A percentile compares a stretch with the other conserved stretches of the same genome.
Evolutionary conservation across 1,140 invertebrate species (phyloP).

Genomic region (Trichonephila clavata): DNA sequence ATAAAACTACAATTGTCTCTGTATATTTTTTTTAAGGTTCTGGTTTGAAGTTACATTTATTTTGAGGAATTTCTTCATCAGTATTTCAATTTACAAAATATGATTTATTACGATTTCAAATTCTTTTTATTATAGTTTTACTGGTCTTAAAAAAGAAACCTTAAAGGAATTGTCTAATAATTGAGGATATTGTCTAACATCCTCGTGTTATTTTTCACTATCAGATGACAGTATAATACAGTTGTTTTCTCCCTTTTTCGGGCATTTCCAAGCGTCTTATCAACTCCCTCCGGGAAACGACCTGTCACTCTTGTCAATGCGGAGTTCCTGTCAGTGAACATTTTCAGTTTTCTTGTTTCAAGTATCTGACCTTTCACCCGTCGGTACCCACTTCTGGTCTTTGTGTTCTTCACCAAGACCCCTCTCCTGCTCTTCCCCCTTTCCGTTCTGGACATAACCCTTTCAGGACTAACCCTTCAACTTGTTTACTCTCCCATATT

Average conservation of each 20-base stretch:
- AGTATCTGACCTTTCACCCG: background rate
- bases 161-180: too few species aligned
- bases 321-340: background rate
- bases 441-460: background rate
- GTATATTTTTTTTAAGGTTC: too few species aligned
- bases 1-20: too few species aligned
- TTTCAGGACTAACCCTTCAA: background rate
- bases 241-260: background rate
- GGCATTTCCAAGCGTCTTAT: background rate
- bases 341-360: background rate
- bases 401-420: background rate
- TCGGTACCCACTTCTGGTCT: background rate
- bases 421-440: background rate
- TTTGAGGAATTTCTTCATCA: too few species aligned
- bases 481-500: background rate
- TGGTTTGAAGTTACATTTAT: too few species aligned
- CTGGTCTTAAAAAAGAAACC: too few species aligned
- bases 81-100: too few species aligned
- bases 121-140: too few species aligned
- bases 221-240: background rate
- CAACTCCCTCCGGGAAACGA: background rate
- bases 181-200: too few species aligned
- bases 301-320: slow-evolving; percentile 16
- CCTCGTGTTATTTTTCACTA: background rate
- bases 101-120: too few species aligned